Percentiles rank a stretch among this genome's conserved stretches.
These are phyloP conservation scores for Hapalemur alaotrensis DNA, from an alignment of 2,797 vertebrate species.

Conservation along the genomic window DNA sequence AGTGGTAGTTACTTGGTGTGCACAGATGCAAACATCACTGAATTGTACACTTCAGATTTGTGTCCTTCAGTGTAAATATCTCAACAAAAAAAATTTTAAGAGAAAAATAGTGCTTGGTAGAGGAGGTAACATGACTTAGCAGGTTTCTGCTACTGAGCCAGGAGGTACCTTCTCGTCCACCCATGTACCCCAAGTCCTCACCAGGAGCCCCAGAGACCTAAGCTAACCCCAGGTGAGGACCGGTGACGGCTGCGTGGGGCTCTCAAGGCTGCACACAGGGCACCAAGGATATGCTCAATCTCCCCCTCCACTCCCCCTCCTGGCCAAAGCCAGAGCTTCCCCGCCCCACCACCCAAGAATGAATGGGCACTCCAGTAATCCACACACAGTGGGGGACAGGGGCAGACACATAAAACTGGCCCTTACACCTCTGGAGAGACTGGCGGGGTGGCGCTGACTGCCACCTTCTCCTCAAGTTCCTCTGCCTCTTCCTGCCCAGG, in stretches of 20 bases:
- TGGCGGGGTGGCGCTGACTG: neutral
- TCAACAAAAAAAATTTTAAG: neutral
- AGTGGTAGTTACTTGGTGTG: too few relatives aligned
- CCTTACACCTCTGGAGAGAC: slow-evolving; percentile 74
- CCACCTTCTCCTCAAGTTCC: slow-evolving; percentile 48
- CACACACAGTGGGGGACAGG: neutral
- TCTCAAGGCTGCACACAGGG: neutral
- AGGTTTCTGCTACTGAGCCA: neutral
- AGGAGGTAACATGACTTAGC: neutral
- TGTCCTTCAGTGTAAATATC: neutral
- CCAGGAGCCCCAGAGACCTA: neutral
- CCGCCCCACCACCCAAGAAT: neutral
- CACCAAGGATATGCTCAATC: neutral
- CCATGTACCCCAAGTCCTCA: neutral
- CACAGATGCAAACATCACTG: neutral
- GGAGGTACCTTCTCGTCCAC: neutral
- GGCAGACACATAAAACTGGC: neutral
- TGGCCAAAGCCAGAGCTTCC: neutral
- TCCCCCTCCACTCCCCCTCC: neutral
- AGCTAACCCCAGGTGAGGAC: neutral
- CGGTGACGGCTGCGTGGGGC: neutral
- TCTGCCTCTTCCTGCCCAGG: neutral
- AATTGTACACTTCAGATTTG: neutral
- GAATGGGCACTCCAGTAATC: neutral
- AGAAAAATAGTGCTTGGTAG: neutral